Conservation (phyloP, 1,140 invertebrate species). For the Rhagoletis zephyria region DNA sequence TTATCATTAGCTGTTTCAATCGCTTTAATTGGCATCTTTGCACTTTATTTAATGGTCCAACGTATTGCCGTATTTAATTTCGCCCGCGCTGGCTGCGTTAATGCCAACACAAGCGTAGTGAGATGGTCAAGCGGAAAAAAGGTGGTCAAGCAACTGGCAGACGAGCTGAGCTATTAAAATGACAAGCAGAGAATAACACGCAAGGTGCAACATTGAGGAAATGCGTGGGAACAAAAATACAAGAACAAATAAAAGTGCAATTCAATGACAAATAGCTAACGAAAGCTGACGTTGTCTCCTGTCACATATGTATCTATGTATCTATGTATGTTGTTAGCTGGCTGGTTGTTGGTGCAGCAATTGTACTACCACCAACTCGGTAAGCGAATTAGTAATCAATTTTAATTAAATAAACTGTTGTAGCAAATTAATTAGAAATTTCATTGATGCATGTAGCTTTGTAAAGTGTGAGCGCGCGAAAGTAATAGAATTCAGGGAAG, state of each 20-base stretch:
- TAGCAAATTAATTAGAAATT: neutral
- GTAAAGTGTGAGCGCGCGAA: neutral
- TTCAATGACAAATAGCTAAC: neutral
- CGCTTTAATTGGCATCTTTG: constrained; percentile 44
- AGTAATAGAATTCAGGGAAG: neutral
- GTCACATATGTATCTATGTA: constrained; percentile 21
- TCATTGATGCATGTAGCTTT: neutral
- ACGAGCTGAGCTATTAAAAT: constrained; percentile 30
- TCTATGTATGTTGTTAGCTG: constrained; percentile 13
- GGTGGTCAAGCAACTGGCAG: constrained; percentile 16
- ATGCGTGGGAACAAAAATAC: neutral
- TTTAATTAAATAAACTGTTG: constrained; percentile 30
- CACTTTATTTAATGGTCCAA: constrained; percentile 45
- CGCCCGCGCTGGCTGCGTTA: neutral
- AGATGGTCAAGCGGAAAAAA: no score
- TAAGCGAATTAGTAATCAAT: constrained; percentile 9
- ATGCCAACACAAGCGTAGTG: neutral
- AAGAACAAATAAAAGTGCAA: neutral
- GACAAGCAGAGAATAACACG: constrained; percentile 26
- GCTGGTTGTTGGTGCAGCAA: neutral
- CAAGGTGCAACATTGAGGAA: neutral
- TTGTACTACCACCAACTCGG: neutral
- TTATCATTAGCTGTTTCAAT: neutral
- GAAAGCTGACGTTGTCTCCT: constrained; percentile 17
- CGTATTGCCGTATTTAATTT: constrained; percentile 39